Evolutionary conservation across 2,888 invertebrate species (phyloP).

Genomic region (Eupithecia pulchellata): DNA sequence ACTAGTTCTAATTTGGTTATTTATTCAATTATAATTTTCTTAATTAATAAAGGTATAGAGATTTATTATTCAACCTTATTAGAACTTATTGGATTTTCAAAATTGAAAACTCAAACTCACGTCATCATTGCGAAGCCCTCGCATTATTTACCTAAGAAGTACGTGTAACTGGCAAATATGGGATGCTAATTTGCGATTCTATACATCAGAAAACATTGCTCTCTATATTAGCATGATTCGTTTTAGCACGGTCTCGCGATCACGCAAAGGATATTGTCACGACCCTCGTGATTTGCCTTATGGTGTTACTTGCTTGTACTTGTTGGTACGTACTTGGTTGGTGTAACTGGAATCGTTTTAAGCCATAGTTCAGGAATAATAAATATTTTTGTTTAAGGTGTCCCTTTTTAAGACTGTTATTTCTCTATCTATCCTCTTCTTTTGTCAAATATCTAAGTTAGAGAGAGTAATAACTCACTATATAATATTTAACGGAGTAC

Average conservation of each 20-base stretch:
- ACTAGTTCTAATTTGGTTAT: no score
- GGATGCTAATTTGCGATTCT: conserved; percentile 23
- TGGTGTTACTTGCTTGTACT: not conserved
- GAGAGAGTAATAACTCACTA: no score
- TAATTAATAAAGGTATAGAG: no score
- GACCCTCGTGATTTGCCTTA: conserved; percentile 53
- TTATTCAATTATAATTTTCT: no score
- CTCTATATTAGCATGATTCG: not conserved
- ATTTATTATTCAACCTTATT: no score
- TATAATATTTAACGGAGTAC: no score
- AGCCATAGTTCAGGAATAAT: not conserved
- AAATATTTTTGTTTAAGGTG: no score
- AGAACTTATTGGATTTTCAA: no score
- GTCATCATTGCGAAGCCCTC: not conserved
- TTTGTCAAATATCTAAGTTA: no score
- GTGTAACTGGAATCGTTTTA: not conserved
- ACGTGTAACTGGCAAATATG: not conserved
- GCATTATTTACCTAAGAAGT: not conserved
- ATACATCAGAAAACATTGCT: conserved; percentile 20
- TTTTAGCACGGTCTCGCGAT: conserved; percentile 53
- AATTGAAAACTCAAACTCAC: not conserved
- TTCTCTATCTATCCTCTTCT: no score
- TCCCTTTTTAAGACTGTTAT: no score
- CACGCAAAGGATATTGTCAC: conserved; percentile 55
- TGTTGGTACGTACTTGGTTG: not conserved